phyloP scores from a whole-genome alignment of 2,113 vertebrate genomes.

The Psittacara wagleri region DNA sequence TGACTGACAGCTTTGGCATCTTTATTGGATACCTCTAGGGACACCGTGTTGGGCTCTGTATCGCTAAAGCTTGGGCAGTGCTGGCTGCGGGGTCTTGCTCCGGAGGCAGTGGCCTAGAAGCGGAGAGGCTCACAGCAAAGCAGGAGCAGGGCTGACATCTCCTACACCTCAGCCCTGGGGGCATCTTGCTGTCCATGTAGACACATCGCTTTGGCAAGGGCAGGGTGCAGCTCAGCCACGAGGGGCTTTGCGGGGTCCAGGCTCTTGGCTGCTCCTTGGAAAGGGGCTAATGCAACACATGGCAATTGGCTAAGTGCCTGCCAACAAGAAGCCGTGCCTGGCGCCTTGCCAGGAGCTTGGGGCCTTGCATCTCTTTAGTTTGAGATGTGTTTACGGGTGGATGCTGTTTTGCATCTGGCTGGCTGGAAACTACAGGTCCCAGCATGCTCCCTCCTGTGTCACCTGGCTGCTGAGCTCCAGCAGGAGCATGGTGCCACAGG shows the following conservation, averaged over 20 bases:
- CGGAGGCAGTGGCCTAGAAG: background rate
- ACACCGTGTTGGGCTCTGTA: background rate
- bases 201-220: accelerated
- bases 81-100: background rate
- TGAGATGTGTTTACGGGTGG: background rate
- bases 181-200: background rate
- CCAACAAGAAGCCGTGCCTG: background rate
- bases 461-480: background rate
- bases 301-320: background rate
- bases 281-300: background rate
- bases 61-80: background rate
- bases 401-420: conserved; percentile 18
- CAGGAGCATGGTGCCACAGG: accelerated
- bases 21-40: background rate
- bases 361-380: background rate
- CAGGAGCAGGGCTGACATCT: background rate
- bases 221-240: accelerated
- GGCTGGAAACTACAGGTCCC: conserved; percentile 47
- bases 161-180: background rate
- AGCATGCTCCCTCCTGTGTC: background rate
- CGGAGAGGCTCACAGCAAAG: background rate
- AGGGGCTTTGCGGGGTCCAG: accelerated
- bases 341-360: background rate
- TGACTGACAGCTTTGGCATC: background rate
- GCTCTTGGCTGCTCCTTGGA: background rate